Evolutionary conservation across 1,140 invertebrate genomes (phyloP).

Genomic region (Archivesica marissinica): DNA sequence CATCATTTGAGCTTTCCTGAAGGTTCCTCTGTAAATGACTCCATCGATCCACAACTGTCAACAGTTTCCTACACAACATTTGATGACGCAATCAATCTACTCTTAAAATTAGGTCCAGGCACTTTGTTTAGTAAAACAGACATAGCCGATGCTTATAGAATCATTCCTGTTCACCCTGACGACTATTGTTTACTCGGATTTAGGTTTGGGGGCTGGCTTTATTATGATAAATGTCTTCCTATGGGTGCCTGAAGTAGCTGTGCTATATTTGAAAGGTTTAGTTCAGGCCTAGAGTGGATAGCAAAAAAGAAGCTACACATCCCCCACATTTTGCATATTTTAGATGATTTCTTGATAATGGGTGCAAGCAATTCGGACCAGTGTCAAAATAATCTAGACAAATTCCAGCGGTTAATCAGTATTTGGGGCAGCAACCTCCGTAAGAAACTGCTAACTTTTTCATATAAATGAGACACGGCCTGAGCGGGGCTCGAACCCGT

Average conservation of each 20-base stretch:
- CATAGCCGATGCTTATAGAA: constrained; percentile 13
- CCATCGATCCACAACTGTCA: neutral
- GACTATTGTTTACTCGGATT: constrained; percentile 20
- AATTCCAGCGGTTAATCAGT: neutral
- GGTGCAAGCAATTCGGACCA: neutral
- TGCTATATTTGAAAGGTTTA: constrained; percentile 55
- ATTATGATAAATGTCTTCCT: constrained; percentile 5
- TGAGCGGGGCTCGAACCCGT: too few relatives aligned
- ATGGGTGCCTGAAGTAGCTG: neutral
- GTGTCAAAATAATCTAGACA: constrained; percentile 19
- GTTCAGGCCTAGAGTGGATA: constrained; percentile 40
- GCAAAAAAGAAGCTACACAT: neutral
- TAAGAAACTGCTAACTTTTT: too few relatives aligned
- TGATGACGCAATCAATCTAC: constrained; percentile 21
- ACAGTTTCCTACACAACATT: constrained; percentile 14
- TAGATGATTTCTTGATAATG: constrained; percentile 60
- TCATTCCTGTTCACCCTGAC: constrained; percentile 9
- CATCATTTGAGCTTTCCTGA: constrained; percentile 32
- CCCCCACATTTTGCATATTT: constrained; percentile 15
- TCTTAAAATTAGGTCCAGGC: too few relatives aligned
- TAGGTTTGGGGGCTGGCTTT: neutral
- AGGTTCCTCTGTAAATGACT: constrained; percentile 36
- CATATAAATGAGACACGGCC: too few relatives aligned
- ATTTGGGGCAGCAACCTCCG: too few relatives aligned
- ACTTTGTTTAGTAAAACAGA: neutral